These are phyloP conservation scores for Chinchilla lanigera DNA, from an alignment of 2,113 vertebrate genomes.

Conservation along the genomic window DNA sequence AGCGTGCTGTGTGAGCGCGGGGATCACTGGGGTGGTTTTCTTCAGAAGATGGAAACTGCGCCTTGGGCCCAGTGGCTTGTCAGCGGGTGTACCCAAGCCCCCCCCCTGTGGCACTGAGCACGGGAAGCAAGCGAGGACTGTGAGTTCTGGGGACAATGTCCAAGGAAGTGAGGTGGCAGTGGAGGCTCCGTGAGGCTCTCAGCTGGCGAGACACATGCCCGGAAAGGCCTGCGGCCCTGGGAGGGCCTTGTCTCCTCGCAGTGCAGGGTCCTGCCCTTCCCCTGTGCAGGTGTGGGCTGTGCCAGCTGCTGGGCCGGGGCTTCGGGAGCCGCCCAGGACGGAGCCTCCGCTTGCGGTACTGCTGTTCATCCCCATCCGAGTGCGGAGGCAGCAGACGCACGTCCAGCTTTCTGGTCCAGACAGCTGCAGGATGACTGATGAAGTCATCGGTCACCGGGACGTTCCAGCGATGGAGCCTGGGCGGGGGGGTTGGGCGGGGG, in stretches of 20 bases:
- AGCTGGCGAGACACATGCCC: too few species aligned
- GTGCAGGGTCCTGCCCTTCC: not conserved
- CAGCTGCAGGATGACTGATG: not conserved
- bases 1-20: not conserved
- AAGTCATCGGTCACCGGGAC: not conserved
- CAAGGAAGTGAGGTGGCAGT: not conserved
- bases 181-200: too few species aligned
- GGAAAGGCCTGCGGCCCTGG: not conserved
- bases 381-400: too few species aligned
- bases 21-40: not conserved
- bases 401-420: not conserved
- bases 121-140: not conserved
- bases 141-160: not conserved
- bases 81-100: not conserved
- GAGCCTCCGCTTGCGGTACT: too few species aligned
- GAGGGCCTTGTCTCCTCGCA: not conserved
- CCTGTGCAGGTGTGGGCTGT: not conserved
- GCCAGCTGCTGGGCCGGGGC: not conserved
- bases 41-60: fast-evolving
- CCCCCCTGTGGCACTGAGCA: not conserved
- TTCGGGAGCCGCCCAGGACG: not conserved
- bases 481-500: too few species aligned
- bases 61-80: not conserved
- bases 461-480: not conserved
- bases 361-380: not conserved